Evolutionary conservation across 2,113 vertebrate species (phyloP), one percentile per base, ranked within the genome.

Genomic region (Elachura formosa): DNA sequence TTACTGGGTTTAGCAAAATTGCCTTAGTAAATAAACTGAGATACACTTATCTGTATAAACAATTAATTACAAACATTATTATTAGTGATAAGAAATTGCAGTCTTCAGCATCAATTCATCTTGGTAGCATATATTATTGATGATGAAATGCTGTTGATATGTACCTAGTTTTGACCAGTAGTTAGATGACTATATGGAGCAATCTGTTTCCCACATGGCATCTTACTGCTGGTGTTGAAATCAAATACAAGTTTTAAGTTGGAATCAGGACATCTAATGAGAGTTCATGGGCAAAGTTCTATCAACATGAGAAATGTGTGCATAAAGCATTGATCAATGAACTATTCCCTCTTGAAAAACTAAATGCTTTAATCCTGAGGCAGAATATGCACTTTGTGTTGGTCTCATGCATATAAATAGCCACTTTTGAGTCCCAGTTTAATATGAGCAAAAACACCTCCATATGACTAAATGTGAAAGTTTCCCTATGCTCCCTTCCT

Each of bases 301-400:
- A 94, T 94, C 96, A 96, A 84, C 85, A 82, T 85, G 91, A 96
- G 92, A 93, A 96, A 89, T 93, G 63, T 64, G 15, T 45, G 59
- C 41, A 71, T 94, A 45, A 93, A 92, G 78, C 92, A 93, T 52
- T 58, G 76, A 92, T 96, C 89, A 94, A 92, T 96, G 91, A 93
- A 90, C 64, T 87, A 75, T 51, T 63, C 80, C 28, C 38, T 72
- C 93, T 95, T 94, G 86, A 95, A 90, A 84, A 96, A 96, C 63
- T 94, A 94, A 96, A 87, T 94, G 80, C 55, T 96, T 96, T 85
- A 95, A 96, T 94, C 96, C 95, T 95, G 34, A 92, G 97, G 96
- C 96, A 95, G 87, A 98, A 98, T 96, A 95, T 95, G 86, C 93
- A 97, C 95, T 97, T 95, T 97, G 46, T 84, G 49, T 91, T 94